Conservation (phyloP, 2,888 invertebrate species). For the Cryptophagus acutangulus region DNA sequence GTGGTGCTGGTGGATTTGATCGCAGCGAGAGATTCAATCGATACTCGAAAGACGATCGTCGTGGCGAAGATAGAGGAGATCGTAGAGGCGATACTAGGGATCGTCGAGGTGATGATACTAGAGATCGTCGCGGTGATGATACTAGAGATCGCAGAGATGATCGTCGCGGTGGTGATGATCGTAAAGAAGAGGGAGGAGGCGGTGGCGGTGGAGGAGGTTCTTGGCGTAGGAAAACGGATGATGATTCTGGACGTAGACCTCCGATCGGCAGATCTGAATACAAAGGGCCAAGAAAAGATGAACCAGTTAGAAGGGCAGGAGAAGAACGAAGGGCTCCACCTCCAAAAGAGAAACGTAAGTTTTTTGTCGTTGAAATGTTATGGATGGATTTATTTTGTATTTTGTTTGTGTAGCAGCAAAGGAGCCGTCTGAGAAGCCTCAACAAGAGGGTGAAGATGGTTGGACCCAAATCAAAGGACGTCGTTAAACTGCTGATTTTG, state of each 20-base stretch:
- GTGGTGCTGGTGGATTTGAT: constrained; percentile 12
- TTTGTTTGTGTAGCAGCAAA: constrained; percentile 30
- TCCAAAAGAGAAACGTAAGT: constrained; percentile 42
- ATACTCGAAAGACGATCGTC: constrained; percentile 9
- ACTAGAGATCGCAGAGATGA: constrained; percentile 8
- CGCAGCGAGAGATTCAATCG: constrained; percentile 11
- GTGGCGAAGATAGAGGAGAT: constrained; percentile 14
- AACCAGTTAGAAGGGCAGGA: constrained; percentile 23
- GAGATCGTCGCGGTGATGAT: constrained; percentile 4
- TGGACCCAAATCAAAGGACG: constrained; percentile 40
- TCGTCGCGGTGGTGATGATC: constrained; percentile 4
- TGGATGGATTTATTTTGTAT: constrained; percentile 12
- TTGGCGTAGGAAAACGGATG: constrained; percentile 25
- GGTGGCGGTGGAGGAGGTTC: constrained; percentile 26
- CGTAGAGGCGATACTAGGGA: constrained; percentile 21
- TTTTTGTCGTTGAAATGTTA: constrained; percentile 9
- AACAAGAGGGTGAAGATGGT: constrained; percentile 40
- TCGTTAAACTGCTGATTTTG: constrained; percentile 28
- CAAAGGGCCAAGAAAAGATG: constrained; percentile 25
- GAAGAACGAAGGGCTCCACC: constrained; percentile 26
- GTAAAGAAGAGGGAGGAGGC: constrained; percentile 14
- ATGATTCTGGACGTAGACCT: constrained; percentile 18
- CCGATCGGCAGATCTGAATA: constrained; percentile 19
- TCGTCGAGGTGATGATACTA: constrained; percentile 12
- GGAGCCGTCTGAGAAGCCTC: constrained; percentile 26